Conservation (phyloP, 2,888 invertebrate genomes). For the Idaea biselata region DNA sequence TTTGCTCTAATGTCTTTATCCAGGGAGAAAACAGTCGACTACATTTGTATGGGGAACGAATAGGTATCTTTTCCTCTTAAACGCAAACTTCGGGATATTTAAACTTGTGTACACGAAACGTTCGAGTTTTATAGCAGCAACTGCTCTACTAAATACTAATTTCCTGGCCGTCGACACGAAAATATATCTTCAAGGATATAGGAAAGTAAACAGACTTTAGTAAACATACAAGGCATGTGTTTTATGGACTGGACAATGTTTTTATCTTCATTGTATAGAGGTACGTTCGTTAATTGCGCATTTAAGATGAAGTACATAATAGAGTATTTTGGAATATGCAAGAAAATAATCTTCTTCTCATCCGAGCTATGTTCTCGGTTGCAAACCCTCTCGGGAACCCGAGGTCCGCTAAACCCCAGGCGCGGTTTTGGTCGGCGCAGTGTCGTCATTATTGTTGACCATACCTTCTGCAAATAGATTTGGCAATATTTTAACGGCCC, state of each 20-base stretch:
- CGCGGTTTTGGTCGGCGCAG: no score
- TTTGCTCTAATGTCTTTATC: no score
- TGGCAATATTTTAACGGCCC: no score
- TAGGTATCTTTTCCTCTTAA: no score
- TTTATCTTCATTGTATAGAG: background rate
- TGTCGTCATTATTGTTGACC: no score
- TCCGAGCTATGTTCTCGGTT: no score
- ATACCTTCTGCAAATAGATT: no score
- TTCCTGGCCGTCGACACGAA: constrained; percentile 33
- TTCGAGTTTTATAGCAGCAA: constrained; percentile 46
- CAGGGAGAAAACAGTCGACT: no score
- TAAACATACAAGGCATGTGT: constrained; percentile 1
- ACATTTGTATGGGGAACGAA: no score
- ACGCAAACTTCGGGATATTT: constrained; percentile 50
- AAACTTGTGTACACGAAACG: constrained; percentile 40
- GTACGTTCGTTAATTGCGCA: background rate
- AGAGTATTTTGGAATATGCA: background rate
- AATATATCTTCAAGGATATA: constrained; percentile 3
- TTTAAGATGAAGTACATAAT: background rate
- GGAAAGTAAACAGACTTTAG: background rate
- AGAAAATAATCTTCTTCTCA: no score
- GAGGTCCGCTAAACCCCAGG: no score
- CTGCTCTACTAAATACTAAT: constrained; percentile 33
- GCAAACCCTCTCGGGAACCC: no score
- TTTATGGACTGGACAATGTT: background rate